Evolutionary conservation across 2,888 invertebrate species (phyloP).

Genomic region (Diarsia rubi): DNA sequence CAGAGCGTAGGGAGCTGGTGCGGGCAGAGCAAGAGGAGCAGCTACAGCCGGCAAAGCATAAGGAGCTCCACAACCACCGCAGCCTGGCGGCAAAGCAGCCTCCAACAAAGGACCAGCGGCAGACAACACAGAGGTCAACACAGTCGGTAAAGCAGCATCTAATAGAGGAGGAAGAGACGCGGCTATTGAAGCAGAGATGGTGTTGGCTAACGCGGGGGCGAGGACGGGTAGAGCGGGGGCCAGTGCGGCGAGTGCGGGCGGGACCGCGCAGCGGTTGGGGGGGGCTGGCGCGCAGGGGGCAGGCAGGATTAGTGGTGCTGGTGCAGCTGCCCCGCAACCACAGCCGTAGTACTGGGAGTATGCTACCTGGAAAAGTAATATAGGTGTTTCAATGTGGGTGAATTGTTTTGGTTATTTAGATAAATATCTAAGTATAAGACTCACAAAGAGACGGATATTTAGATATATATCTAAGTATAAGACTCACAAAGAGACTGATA

Average conservation of each 20-base stretch:
- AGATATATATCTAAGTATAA: too few relatives aligned
- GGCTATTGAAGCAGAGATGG: constrained; percentile 69
- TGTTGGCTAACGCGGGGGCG: constrained; percentile 68
- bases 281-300: constrained; percentile 40
- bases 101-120: constrained; percentile 75
- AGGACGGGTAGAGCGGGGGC: constrained; percentile 69
- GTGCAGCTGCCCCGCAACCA: constrained; percentile 17
- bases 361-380: constrained; percentile 39
- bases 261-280: constrained; percentile 45
- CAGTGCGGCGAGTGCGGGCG: constrained; percentile 62
- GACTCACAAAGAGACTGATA: too few relatives aligned
- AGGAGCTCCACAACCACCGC: constrained; percentile 28
- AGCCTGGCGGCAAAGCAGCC: constrained; percentile 65
- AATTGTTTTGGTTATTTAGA: not conserved
- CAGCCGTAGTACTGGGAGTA: constrained; percentile 30
- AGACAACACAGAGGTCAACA: constrained; percentile 75
- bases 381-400: not conserved
- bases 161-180: constrained; percentile 70
- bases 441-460: too few relatives aligned
- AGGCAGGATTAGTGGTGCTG: constrained; percentile 59
- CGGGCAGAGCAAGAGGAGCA: constrained; percentile 22
- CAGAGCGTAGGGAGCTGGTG: constrained; percentile 2
- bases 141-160: constrained; percentile 76
- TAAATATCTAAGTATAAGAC: not conserved
- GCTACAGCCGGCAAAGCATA: constrained; percentile 28